Base-by-base conservation (phyloP, 2,888 invertebrate species). In the Netelia inedita region DNA sequence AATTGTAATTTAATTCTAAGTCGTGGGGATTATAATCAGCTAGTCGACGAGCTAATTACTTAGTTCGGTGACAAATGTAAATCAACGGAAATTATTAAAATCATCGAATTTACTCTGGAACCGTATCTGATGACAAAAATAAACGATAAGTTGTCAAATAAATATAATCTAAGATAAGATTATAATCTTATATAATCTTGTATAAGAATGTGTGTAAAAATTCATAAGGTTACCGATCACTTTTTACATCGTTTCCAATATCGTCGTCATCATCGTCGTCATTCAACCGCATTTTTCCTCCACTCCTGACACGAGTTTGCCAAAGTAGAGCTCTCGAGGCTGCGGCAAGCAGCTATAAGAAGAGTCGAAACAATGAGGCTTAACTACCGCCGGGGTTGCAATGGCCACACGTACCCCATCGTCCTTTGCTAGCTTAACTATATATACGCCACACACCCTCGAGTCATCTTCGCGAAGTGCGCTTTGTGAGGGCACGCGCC, bases 401-500 rank as follows among this genome's bases (percentile, higher is more conserved):
- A 69, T 53, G 69, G 61, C 75, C 73, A 66, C 81, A 69, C 81
- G 68, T 55, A 69, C 65, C n/a, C 63, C 6, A 23, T 19, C 66
- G 35, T 35, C 21, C 53, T 75, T 50, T 16, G 43, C 19, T 19
- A 43, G 57, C 16, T 19, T 46, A 46, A 8, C 19, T 57, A 57
- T 57, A 46, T 46, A 46, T 46, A 46, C 5, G 59, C 88, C 87
- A 87, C 65, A 66, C 57, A 87, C 89, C 91, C 92, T 92, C 92
- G 91, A 92, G 91, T 92, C 92, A 92, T 92, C 91, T 89, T 88
- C 90, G 65, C 46, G 85, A 89, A 92, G 92, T 89, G 91, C 86
- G 91, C 90, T 92, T 92, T 92, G 92, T 92, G 90, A 92, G 92
- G 91, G 90, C 92, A 92, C 92, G 92, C 91, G 92, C 91, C 92